Base-by-base conservation (phyloP, 2,797 vertebrate species). In the Philypnodon macrostomus region DNA sequence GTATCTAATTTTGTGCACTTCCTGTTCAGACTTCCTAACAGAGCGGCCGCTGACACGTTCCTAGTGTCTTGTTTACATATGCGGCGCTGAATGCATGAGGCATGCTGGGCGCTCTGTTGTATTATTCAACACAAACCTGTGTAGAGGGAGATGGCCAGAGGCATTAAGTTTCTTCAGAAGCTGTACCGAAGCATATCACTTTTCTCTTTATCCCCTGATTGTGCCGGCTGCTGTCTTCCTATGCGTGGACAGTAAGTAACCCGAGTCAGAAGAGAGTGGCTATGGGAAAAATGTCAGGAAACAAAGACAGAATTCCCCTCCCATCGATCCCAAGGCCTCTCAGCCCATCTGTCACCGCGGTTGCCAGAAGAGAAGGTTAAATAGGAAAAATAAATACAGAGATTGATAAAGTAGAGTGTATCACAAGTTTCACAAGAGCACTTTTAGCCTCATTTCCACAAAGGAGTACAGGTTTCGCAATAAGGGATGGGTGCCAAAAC, bases 51-150 rank as follows among this genome's bases (percentile, higher is more conserved):
- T n/a, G 16, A 56, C 73, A 64, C 53, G 56, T 68, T 65, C 59
- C 62, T 60, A 37, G 58, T 67, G 70, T 73, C 58, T 72, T 83
- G 75, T 83, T 80, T 80, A 81, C 68, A 71, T 61, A 79, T 53
- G 56, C 73, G 67, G 68, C 67, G 80, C 60, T 74, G 23, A 27
- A 81, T 61, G 65, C 74, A 71, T 67, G 57, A 79, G 59, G 56
- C 61, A 40, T 53, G 66, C 74, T 63, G 73, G 80, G 78, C 73
- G 75, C 79, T 83, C 74, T 77, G 63, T 83, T 89, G 83, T 83
- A 83, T 90, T 86, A 90, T 90, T 88, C 81, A 89, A 79, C 72
- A 83, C 75, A 76, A 83, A 88, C 80, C 82, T 80, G 82, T 87
- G 80, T 84, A 73, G 70, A 70, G 51, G 69, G 84, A 87, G 73